Evolutionary conservation across 2,113 vertebrate genomes (phyloP), one percentile per base, ranked within the genome.

Genomic region (Mesitornis unicolor): DNA sequence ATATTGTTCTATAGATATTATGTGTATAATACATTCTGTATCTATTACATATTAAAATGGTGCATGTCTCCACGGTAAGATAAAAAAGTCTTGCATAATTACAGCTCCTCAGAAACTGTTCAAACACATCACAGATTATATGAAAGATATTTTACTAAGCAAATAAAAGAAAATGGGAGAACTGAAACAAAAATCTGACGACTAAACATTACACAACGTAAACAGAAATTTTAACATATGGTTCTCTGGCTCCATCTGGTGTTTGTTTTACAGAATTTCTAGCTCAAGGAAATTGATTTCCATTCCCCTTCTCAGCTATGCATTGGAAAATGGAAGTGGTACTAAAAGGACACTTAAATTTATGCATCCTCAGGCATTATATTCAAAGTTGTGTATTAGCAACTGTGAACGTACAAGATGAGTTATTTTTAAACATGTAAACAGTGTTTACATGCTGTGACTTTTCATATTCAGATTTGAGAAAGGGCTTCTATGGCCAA

Each of bases 191-290:
- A 91, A 79, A 65, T 24, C 3, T 16, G 29, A 26, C 12, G 11
- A 38, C 29, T 74, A 48, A 87, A 50, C 8, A 48, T 9, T 47
- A 43, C 5, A 70, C 65, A 73, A 83, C 0, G 2, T 14, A 40
- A 42, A 65, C 42, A 70, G 20, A 69, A 59, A 33, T 31, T 47
- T 63, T 43, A 80, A 35, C 28, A 56, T 7, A 26, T 71, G 69
- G 73, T 54, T 91, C 67, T 88, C 73, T 94, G 40, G 90, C 94
- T 88, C 97, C 97, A 93, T 94, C 97, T 95, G 31, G 75, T 90
- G 96, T 88, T 82, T 45, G 51, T 85, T 95, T 85, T 36, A 35
- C 33, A 82, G n/a, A 93, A 94, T 91, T 73, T 71, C 61, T 57
- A 57, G 5, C 24, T 43, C 29, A 91, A 74, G 22, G 3, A 69